Evolutionary conservation across 2,888 invertebrate genomes (phyloP), one percentile per base, ranked within the genome.

Genomic region (Clepsis dumicolana): DNA sequence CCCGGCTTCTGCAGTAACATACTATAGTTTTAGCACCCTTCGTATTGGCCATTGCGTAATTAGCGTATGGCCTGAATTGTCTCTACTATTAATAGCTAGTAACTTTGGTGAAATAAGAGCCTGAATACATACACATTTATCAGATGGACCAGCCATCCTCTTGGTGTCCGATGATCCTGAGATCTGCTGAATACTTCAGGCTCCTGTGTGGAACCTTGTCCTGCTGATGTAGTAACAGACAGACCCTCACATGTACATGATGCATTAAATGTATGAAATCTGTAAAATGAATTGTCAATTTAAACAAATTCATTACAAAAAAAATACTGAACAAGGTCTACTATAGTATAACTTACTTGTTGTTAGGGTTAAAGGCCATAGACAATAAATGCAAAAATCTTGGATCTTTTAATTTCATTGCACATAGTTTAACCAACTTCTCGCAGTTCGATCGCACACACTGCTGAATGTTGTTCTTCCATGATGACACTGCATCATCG

Each of bases 391-490:
- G 98, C 79, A 99, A 94, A 78, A 99, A 95, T 81, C 98, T 97
- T 80, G 98, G 97, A 96, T 98, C 98, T 90, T 99, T 98, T 87
- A 99, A 94, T 91, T 99, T 99, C 79, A 97, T 95, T 75, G 98
- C 98, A 94, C 98, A 98, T 77, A 99, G 94, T 93, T 98, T 98
- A 74, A 99, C 96, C 78, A 99, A 95, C 86, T 97, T 97, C 86
- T 98, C 96, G 85, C 98, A 98, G 86, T 99, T 99, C 81, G 97
- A 96, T 82, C 98, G 95, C 78, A 99, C 99, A 93, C 98, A 98
- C 87, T 96, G 97, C 89, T 99, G 99, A 85, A 99, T 99, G 89
- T 99, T 99, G 82, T 96, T 96, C 91, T 99, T 99, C 99, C 99
- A 99, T 82, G 98, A 98, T 82, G 97, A 97, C 62, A 99, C 99